Percentiles rank a stretch among this genome's conserved stretches.
Evolutionary conservation across 2,888 invertebrate genomes (phyloP).

Genomic region (Diadegma fenestrale): DNA sequence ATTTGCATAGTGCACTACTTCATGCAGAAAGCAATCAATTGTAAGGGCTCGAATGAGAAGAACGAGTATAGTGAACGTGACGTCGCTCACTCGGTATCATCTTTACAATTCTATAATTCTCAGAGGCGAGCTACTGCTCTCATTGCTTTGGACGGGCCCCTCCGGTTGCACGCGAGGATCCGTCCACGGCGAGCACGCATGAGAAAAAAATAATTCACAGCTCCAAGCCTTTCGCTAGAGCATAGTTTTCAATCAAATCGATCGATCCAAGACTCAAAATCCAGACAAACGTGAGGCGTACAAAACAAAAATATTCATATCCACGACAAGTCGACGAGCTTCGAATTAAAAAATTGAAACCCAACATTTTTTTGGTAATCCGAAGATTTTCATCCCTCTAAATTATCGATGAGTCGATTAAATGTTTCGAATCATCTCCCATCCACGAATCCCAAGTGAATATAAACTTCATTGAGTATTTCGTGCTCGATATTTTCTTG

Average conservation of each 20-base stretch:
- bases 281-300: too few species aligned
- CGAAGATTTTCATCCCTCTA: too few species aligned
- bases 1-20: not conserved
- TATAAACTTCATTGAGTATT: too few species aligned
- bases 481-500: too few species aligned
- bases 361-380: too few species aligned
- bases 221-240: not conserved
- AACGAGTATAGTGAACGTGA: not conserved
- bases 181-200: slow-evolving; percentile 69
- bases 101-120: slow-evolving; percentile 25
- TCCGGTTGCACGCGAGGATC: slow-evolving; percentile 76
- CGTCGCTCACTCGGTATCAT: not conserved
- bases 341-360: too few species aligned
- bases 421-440: too few species aligned
- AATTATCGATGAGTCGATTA: too few species aligned
- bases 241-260: slow-evolving; percentile 1
- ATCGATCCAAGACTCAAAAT: slow-evolving; percentile 4
- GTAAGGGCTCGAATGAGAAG: not conserved
- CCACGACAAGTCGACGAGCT: too few species aligned
- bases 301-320: too few species aligned
- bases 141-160: slow-evolving; percentile 75
- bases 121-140: slow-evolving; percentile 26
- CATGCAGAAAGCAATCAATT: not conserved
- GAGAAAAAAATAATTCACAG: not conserved
- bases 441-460: too few species aligned